A percentile compares a stretch with the other conserved stretches of the same genome.
Conservation (phyloP, 2,888 invertebrate species). For the Autographa pulchrina region DNA sequence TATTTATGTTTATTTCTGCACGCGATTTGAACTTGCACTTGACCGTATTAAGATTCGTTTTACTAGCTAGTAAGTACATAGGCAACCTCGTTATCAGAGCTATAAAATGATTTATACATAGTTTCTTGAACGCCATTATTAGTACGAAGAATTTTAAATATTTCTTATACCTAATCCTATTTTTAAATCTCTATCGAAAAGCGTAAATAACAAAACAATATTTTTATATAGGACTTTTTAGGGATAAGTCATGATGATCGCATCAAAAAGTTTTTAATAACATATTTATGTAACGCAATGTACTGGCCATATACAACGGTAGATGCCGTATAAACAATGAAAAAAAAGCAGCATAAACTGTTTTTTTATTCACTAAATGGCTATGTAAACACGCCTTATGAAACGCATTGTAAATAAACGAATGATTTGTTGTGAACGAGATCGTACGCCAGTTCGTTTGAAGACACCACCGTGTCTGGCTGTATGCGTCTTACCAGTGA, state of each 20-base stretch:
- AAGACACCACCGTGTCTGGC: constrained; percentile 71
- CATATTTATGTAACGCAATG: not conserved
- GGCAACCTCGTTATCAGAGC: not conserved
- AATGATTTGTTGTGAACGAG: constrained; percentile 60
- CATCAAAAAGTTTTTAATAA: not conserved
- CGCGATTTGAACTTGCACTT: constrained; percentile 1
- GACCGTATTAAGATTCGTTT: not conserved
- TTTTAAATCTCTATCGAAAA: not conserved
- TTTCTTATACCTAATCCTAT: not conserved
- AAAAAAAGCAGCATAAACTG: not conserved
- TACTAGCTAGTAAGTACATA: not conserved
- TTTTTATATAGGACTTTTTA: not conserved
- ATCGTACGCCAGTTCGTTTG: constrained; percentile 62
- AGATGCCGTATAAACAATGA: not conserved
- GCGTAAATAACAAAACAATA: not conserved
- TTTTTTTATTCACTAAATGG: not conserved
- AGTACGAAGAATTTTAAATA: not conserved
- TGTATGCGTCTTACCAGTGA: constrained; percentile 58
- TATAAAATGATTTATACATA: not conserved
- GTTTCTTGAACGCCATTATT: not conserved
- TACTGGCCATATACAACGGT: not conserved
- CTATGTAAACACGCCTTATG: constrained; percentile 6
- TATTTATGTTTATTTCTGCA: not conserved
- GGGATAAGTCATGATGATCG: not conserved
- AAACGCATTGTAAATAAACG: constrained; percentile 57